Evolutionary conservation across 2,113 vertebrate species (phyloP).

Genomic region (Suricata suricatta): DNA sequence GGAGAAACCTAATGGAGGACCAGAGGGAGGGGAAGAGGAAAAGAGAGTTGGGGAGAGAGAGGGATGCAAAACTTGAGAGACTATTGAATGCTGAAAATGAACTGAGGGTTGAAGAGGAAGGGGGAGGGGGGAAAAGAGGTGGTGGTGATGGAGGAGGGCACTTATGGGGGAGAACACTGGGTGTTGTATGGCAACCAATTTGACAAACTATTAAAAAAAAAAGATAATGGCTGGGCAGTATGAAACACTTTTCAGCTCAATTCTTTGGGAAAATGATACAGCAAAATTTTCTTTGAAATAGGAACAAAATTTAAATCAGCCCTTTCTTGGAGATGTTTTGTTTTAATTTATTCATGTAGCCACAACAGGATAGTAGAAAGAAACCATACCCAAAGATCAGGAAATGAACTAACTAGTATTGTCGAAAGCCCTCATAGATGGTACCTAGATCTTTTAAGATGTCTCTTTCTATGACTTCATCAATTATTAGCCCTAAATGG

Average conservation of each 20-base stretch:
- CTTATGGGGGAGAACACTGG: no score
- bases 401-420: neutral
- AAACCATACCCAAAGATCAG: neutral
- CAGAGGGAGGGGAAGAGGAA: no score
- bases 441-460: neutral
- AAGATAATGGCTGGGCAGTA: neutral
- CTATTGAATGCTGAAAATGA: no score
- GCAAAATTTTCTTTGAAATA: slow-evolving; percentile 53
- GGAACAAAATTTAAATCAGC: slow-evolving; percentile 24
- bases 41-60: no score
- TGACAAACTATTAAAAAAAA: no score
- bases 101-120: no score
- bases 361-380: neutral
- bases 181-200: no score
- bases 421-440: neutral
- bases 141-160: no score
- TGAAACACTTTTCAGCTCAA: neutral
- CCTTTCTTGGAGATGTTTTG: neutral
- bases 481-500: neutral
- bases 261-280: neutral
- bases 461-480: neutral
- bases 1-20: no score
- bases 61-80: no score
- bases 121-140: no score
- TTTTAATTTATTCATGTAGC: slow-evolving; percentile 22